A percentile compares a stretch with the other conserved stretches of the same genome.
Conservation (phyloP, 2,113 vertebrate genomes). For the Neolamprologus ventralis region DNA sequence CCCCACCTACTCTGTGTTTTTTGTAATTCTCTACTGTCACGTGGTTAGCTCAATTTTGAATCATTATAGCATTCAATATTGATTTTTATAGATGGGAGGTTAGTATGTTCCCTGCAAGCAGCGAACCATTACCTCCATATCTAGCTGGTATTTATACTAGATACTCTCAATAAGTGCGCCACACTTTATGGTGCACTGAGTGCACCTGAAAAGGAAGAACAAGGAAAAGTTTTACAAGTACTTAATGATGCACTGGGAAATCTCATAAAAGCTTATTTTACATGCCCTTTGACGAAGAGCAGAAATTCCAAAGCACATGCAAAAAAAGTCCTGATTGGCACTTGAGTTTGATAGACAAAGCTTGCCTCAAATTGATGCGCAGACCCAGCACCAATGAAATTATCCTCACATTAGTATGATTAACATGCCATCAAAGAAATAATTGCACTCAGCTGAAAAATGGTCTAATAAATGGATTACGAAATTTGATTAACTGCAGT, state of each 20-base stretch:
- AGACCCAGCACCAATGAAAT: slow-evolving; percentile 19
- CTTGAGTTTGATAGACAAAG: neutral
- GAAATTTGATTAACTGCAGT: slow-evolving; percentile 41
- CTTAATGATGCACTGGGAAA: neutral
- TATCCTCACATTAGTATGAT: slow-evolving; percentile 32
- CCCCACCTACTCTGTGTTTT: neutral
- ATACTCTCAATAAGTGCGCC: neutral
- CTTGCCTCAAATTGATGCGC: neutral
- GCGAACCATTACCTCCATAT: neutral
- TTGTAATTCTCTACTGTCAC: neutral
- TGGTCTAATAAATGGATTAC: slow-evolving; percentile 10
- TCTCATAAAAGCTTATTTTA: neutral
- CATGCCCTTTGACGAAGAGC: neutral
- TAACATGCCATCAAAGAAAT: slow-evolving; percentile 24
- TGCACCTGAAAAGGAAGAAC: neutral
- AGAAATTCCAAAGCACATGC: neutral
- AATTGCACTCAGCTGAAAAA: slow-evolving; percentile 20
- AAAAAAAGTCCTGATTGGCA: slow-evolving; percentile 4
- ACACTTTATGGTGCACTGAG: neutral
- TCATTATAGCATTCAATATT: neutral
- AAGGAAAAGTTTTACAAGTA: neutral
- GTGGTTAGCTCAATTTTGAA: neutral
- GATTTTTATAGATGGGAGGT: slow-evolving; percentile 13
- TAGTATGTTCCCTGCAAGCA: neutral
- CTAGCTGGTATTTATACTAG: neutral